phyloP scores from a whole-genome alignment of 2,888 invertebrate species.

The Chorisops tibialis region DNA sequence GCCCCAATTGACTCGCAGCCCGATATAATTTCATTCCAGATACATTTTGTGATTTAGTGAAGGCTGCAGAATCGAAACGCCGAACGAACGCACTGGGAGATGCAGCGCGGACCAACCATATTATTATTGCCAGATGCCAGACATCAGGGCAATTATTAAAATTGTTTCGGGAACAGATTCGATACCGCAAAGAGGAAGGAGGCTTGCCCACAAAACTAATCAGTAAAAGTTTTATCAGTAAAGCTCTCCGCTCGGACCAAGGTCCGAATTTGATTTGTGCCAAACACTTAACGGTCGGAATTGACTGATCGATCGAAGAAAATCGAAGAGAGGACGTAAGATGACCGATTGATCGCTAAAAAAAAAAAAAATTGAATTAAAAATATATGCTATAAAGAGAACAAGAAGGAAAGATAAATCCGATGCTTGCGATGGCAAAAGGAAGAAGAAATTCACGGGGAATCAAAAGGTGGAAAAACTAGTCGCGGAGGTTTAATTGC shows the following conservation, averaged over 20 bases:
- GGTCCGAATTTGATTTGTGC: constrained; percentile 26
- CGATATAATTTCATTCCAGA: constrained; percentile 8
- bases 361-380: not conserved
- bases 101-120: constrained; percentile 19
- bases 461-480: constrained; percentile 36
- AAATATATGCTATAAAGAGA: too few relatives aligned
- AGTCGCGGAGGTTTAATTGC: constrained; percentile 38
- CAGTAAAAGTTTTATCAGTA: constrained; percentile 33
- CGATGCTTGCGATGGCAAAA: not conserved
- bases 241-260: constrained; percentile 17
- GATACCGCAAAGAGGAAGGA: constrained; percentile 21
- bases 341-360: not conserved
- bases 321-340: constrained; percentile 5
- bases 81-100: constrained; percentile 2
- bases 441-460: constrained; percentile 1
- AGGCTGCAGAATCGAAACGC: not conserved
- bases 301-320: constrained; percentile 26
- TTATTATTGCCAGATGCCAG: constrained; percentile 35
- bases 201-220: constrained; percentile 28
- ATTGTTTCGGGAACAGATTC: constrained; percentile 32
- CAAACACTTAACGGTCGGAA: constrained; percentile 26
- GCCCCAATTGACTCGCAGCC: constrained; percentile 9
- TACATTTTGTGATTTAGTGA: constrained; percentile 20
- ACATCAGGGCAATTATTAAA: constrained; percentile 35
- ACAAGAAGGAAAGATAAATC: constrained; percentile 5